These are phyloP conservation scores for Siniperca knerii DNA, from an alignment of 2,113 vertebrate genomes.

Conservation along the genomic window DNA sequence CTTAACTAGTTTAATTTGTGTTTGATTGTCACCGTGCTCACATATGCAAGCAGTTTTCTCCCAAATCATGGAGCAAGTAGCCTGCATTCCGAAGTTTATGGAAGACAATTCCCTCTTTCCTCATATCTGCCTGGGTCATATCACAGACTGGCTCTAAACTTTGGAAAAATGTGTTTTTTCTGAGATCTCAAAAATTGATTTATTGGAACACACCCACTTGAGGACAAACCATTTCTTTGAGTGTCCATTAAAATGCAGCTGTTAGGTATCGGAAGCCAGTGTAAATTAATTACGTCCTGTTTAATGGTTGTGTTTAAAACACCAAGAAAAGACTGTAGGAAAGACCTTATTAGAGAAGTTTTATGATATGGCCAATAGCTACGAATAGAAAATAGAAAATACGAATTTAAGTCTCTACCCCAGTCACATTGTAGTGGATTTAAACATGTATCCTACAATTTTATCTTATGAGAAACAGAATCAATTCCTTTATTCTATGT, in stretches of 20 bases:
- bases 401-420: not conserved
- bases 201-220: constrained; percentile 18
- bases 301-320: not conserved
- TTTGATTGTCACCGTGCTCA: constrained; percentile 48
- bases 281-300: constrained; percentile 13
- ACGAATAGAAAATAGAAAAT: not conserved
- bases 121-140: constrained; percentile 35
- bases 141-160: constrained; percentile 44
- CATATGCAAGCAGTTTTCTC: constrained; percentile 67
- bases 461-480: not conserved
- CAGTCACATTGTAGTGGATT: not conserved
- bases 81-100: constrained; percentile 71
- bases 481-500: not conserved
- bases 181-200: constrained; percentile 15
- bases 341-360: not conserved
- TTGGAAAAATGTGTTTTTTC: constrained; percentile 33
- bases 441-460: not conserved
- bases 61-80: constrained; percentile 39
- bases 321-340: not conserved
- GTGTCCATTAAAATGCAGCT: constrained; percentile 11
- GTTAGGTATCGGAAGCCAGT: not conserved
- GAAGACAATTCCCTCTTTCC: constrained; percentile 52
- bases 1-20: constrained; percentile 38
- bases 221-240: not conserved
- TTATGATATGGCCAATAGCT: not conserved